These are phyloP conservation scores for Glareola pratincola DNA, from an alignment of 2,113 vertebrate species.

Conservation along the genomic window DNA sequence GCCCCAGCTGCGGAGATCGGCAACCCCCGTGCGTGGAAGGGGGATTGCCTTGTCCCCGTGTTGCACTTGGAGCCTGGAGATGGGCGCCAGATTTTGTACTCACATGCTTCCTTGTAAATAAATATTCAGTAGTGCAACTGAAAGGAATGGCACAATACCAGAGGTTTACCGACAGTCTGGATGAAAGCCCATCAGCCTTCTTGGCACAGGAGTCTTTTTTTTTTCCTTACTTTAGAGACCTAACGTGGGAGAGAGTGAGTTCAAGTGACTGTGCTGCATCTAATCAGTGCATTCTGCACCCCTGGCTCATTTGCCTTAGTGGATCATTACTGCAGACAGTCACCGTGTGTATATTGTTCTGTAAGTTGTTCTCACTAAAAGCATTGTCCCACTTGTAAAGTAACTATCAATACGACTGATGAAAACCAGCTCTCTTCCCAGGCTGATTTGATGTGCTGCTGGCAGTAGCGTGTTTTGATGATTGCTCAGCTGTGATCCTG, in stretches of 20 bases:
- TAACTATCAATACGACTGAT: not conserved
- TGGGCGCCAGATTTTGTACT: not conserved
- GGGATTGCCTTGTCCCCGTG: not conserved
- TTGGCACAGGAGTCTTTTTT: not conserved
- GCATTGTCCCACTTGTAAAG: not conserved
- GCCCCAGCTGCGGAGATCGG: not conserved
- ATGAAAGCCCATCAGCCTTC: constrained; percentile 11
- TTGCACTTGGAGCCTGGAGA: not conserved
- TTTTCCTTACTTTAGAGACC: not conserved
- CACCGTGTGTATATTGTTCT: not conserved
- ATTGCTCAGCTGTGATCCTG: not conserved
- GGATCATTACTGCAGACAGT: not conserved
- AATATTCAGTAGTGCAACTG: constrained; percentile 40
- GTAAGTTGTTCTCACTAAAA: not conserved
- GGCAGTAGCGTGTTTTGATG: not conserved
- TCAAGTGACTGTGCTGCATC: not conserved
- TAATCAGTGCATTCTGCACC: not conserved
- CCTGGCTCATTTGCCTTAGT: accelerated
- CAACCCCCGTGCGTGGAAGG: not conserved
- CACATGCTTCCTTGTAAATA: constrained; percentile 9
- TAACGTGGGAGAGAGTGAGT: not conserved
- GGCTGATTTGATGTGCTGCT: not conserved
- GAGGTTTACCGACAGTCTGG: not conserved
- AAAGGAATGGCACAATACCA: constrained; percentile 24
- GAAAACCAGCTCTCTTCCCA: not conserved